These are phyloP conservation scores for Perognathus longimembris DNA, from an alignment of 2,113 vertebrate species.

Conservation along the genomic window DNA sequence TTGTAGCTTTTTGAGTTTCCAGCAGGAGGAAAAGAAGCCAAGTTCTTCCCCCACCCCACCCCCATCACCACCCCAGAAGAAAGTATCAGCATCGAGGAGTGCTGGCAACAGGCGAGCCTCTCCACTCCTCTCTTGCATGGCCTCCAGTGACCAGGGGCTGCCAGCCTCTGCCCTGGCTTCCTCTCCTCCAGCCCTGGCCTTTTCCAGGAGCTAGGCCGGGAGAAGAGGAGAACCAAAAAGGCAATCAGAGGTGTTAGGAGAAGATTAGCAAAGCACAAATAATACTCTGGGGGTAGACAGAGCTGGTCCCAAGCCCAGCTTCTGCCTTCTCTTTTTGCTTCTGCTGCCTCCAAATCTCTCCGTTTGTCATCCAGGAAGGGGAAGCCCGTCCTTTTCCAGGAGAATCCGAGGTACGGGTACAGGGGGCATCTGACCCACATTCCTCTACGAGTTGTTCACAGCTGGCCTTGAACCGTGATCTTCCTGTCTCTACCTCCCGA, in stretches of 20 bases:
- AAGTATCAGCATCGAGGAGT: slow-evolving; percentile 78
- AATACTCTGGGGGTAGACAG: not conserved
- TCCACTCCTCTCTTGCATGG: slow-evolving; percentile 64
- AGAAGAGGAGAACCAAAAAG: not conserved
- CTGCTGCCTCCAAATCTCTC: not conserved
- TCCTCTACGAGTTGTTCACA: not conserved
- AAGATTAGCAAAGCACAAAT: rapidly evolving
- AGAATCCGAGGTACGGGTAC: not conserved
- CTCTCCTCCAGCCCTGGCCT: not conserved
- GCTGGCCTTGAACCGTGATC: not conserved
- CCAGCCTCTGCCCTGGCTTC: slow-evolving; percentile 49
- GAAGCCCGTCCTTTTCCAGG: not conserved
- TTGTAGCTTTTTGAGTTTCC: slow-evolving; percentile 79
- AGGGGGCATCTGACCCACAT: not conserved
- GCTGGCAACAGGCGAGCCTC: slow-evolving; percentile 66
- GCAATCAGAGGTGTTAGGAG: rapidly evolving
- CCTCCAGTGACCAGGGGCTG: too few relatives aligned
- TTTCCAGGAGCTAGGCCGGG: slow-evolving; percentile 7
- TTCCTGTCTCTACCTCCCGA: too few relatives aligned
- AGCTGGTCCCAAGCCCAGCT: not conserved
- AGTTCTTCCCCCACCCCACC: slow-evolving; percentile 67
- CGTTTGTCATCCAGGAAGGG: not conserved
- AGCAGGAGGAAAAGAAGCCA: slow-evolving; percentile 84
- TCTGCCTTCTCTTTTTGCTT: not conserved
- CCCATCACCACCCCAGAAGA: slow-evolving; percentile 67